Conservation (phyloP, 2,888 invertebrate genomes). For the Arctia plantaginis region DNA sequence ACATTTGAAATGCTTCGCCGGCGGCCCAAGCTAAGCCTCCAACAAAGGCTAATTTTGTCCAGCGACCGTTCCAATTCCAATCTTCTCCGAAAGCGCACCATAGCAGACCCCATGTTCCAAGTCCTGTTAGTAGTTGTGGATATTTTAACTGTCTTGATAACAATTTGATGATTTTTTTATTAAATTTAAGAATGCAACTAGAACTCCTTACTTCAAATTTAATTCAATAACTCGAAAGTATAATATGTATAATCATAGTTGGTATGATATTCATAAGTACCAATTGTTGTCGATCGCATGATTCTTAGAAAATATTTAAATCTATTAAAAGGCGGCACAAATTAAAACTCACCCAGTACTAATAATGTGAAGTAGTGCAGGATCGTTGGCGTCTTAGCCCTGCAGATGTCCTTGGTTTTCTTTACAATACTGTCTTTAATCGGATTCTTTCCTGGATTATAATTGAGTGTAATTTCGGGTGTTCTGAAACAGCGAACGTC, state of each 20-base stretch:
- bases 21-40: slow-evolving; percentile 70
- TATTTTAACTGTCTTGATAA: background rate
- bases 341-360: slow-evolving; percentile 58
- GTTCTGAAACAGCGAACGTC: slow-evolving; percentile 44
- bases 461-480: slow-evolving; percentile 43
- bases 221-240: background rate
- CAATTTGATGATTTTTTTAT: background rate
- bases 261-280: background rate
- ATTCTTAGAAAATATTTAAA: background rate
- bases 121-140: slow-evolving; percentile 58
- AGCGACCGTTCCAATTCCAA: slow-evolving; percentile 73
- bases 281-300: too few relatives aligned
- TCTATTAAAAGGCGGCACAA: background rate
- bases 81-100: slow-evolving; percentile 71
- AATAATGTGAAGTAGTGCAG: slow-evolving; percentile 55
- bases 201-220: background rate
- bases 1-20: slow-evolving; percentile 64
- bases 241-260: background rate
- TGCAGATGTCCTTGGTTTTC: slow-evolving; percentile 43
- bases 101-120: slow-evolving; percentile 70
- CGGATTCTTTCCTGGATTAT: slow-evolving; percentile 48
- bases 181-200: background rate
- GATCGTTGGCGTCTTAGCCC: slow-evolving; percentile 38
- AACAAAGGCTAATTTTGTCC: slow-evolving; percentile 69
- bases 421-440: slow-evolving; percentile 37